Conservation (phyloP, 2,113 vertebrate species). For the Tachycineta bicolor region DNA sequence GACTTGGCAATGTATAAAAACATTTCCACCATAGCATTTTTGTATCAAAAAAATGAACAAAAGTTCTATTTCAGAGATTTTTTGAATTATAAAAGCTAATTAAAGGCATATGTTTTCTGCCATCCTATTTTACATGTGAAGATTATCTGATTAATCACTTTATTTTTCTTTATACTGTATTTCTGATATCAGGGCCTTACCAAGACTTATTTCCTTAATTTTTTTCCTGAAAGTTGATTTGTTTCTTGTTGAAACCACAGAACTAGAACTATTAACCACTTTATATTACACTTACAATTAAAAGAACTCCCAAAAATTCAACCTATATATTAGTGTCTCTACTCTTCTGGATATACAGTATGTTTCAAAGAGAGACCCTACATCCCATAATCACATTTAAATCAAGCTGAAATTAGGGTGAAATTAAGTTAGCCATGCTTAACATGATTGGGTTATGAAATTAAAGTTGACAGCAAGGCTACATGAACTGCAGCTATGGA, state of each 20-base stretch:
- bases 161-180: neutral
- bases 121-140: neutral
- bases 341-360: neutral
- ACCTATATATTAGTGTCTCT: neutral
- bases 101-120: conserved; percentile 22
- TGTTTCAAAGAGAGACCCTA: neutral
- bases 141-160: neutral
- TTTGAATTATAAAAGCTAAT: neutral
- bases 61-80: neutral
- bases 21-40: neutral
- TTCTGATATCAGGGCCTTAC: neutral
- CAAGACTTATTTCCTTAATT: neutral
- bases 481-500: neutral
- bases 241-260: neutral
- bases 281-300: neutral
- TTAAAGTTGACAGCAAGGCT: neutral
- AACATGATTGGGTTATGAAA: neutral
- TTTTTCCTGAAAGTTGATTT: neutral
- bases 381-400: neutral
- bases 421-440: neutral
- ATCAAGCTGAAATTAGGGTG: neutral
- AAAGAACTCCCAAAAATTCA: neutral
- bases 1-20: neutral
- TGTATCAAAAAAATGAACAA: neutral
- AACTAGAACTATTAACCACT: neutral